Conservation (phyloP, 1,140 invertebrate species). For the Drosophila carrolli region DNA sequence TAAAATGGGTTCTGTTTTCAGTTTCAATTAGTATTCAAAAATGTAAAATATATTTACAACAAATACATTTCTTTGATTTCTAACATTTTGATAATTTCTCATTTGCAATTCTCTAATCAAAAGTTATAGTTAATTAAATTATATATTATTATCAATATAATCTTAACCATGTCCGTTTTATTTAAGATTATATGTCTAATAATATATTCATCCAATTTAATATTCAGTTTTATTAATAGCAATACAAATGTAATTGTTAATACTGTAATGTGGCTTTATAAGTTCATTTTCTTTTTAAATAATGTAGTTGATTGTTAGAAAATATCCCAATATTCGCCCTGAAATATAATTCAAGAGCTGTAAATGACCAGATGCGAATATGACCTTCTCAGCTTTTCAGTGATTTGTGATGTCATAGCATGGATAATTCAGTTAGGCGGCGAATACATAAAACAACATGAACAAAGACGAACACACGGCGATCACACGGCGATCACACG, state of each 20-base stretch:
- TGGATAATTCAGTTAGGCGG: constrained; percentile 9
- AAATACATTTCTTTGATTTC: too few relatives aligned
- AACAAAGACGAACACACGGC: constrained; percentile 20
- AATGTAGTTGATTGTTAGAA: too few relatives aligned
- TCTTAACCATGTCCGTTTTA: background rate
- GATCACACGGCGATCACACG: constrained; percentile 24
- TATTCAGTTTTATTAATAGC: too few relatives aligned
- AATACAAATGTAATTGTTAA: too few relatives aligned
- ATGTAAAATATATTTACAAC: too few relatives aligned
- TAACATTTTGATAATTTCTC: too few relatives aligned
- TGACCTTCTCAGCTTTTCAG: constrained; percentile 4
- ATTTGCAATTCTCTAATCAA: too few relatives aligned
- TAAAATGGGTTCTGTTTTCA: background rate
- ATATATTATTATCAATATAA: background rate
- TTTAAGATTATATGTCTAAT: background rate
- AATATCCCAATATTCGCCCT: background rate
- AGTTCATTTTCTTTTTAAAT: too few relatives aligned
- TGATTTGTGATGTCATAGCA: constrained; percentile 15
- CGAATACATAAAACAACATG: constrained; percentile 29
- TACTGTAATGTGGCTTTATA: too few relatives aligned
- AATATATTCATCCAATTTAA: too few relatives aligned
- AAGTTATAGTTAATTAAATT: too few relatives aligned
- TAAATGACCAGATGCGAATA: background rate
- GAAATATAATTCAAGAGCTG: background rate
- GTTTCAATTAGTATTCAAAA: background rate